These are phyloP conservation scores for Ceramica pisi DNA, from an alignment of 2,888 invertebrate species.

Conservation along the genomic window DNA sequence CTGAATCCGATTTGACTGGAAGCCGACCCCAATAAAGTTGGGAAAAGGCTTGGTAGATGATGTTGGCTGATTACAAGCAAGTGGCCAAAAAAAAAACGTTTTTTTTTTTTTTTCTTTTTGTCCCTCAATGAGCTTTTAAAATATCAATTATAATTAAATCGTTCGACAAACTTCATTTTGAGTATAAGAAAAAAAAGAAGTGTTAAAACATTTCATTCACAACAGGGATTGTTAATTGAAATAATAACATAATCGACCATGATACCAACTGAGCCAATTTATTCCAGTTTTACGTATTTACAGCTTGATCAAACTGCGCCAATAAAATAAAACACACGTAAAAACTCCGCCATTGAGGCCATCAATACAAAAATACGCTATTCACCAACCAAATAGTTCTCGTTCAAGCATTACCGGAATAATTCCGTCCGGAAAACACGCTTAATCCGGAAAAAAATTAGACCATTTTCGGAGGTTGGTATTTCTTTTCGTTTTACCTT, in stretches of 20 bases:
- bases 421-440: conserved; percentile 17
- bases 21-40: no score
- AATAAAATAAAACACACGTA: conserved; percentile 20
- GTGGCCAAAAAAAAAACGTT: no score
- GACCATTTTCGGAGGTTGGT: conserved; percentile 6
- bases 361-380: conserved; percentile 21
- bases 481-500: conserved; percentile 41
- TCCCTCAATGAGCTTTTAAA: no score
- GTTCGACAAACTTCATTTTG: neutral
- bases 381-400: conserved; percentile 25
- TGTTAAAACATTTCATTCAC: neutral
- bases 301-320: conserved; percentile 6
- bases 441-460: conserved; percentile 32
- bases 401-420: conserved; percentile 14
- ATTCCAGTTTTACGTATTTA: conserved; percentile 11
- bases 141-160: neutral
- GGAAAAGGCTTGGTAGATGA: no score
- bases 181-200: neutral
- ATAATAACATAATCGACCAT: neutral
- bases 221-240: neutral
- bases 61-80: no score
- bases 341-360: conserved; percentile 7
- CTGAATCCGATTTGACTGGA: no score
- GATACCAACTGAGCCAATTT: neutral
- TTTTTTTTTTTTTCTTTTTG: no score